Base-by-base conservation (phyloP, 1,140 invertebrate species). In the Pseudoatta argentina region DNA sequence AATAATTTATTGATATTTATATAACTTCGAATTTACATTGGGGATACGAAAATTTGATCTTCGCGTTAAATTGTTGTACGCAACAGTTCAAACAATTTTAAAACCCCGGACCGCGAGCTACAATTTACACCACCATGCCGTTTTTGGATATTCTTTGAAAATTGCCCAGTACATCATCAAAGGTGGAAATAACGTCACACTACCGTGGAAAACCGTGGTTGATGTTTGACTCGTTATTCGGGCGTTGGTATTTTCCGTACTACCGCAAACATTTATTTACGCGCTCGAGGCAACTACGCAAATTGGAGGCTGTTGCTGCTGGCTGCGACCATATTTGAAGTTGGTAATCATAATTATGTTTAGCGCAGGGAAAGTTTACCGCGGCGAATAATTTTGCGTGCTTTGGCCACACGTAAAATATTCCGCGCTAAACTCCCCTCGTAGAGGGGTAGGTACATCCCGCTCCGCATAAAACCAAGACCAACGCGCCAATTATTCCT, bases 341-440 rank as follows among this genome's bases (percentile, higher is more conserved):
- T 83, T 75, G 79, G 69, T 83, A 83, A 83, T 83, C 79, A 83
- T 83, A 83, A 83, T 83, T 75, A 83, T 75, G 79, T 83, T 83
- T 75, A 75, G 69, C 79, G 55, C 69, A 4, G 79, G 69, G 57
- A 75, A 83, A 83, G 79, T 83, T 83, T 48, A 44, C 53, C 67
- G 67, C 39, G 79, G 21, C 67, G 39, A 75, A 83, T 83, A 83
- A 83, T 83, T 83, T 83, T 61, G 69, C 79, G 69, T 18, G 79
- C 55, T 71, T 81, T 64, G 66, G 78, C 78, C 51, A 21, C 69
- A 30, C 24, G 66, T 75, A 83, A 83, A 83, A 83, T 83, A 83
- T 83, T 63, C 55, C 79, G 48, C 21, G 18, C 69, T 75, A 16
- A 83, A 83, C 30, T 71, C 78, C 78, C 78, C 51, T 57, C 64